Conservation (phyloP, 2,797 vertebrate genomes). For the Podarcis siculus region DNA sequence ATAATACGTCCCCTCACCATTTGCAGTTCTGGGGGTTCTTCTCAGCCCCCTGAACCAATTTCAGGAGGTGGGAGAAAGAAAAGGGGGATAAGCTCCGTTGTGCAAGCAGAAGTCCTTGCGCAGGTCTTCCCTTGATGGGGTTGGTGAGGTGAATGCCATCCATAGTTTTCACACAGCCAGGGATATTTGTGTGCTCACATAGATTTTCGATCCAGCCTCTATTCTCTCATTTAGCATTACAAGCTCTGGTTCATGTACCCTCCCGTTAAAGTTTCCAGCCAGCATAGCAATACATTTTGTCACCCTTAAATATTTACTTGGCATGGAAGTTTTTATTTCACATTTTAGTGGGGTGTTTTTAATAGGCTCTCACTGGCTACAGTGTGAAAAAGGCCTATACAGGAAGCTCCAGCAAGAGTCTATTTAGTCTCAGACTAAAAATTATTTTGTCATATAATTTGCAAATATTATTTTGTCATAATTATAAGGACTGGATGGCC, state of each 20-base stretch:
- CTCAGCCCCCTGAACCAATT: too few species aligned
- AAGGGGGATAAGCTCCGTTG: too few species aligned
- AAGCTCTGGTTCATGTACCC: neutral
- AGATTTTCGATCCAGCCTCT: neutral
- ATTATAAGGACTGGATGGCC: too few species aligned
- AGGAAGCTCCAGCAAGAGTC: neutral
- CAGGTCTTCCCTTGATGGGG: too few species aligned
- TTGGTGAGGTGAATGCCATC: too few species aligned
- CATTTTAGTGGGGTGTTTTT: neutral
- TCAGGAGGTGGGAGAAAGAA: too few species aligned
- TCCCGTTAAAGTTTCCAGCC: neutral
- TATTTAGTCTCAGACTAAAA: neutral
- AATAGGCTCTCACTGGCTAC: neutral
- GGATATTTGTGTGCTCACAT: too few species aligned
- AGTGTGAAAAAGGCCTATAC: neutral
- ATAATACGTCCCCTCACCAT: too few species aligned
- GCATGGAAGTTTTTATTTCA: neutral
- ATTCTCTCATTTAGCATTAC: neutral
- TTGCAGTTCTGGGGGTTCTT: too few species aligned
- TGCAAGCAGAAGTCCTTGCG: too few species aligned
- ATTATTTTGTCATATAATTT: neutral
- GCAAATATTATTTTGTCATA: neutral
- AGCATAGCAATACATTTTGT: neutral
- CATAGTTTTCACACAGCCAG: neutral
- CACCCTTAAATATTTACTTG: neutral